Evolutionary conservation across 2,888 invertebrate species (phyloP).

Genomic region (Podabrus alpinus): DNA sequence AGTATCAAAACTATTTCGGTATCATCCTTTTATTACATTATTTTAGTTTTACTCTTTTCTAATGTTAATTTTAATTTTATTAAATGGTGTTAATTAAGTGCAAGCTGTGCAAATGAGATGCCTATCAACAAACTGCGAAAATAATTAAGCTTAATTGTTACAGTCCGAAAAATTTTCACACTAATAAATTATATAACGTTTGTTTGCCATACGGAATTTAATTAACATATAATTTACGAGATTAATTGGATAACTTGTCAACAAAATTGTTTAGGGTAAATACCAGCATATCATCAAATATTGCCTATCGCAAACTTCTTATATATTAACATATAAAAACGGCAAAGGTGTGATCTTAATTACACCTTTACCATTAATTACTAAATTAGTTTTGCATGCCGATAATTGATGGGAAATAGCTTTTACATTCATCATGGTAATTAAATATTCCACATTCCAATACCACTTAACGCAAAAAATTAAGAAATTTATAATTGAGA

Average conservation of each 20-base stretch:
- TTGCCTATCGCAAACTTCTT: neutral
- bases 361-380: no score
- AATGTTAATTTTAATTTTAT: neutral
- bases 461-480: no score
- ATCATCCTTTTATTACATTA: neutral
- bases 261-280: neutral
- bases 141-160: neutral
- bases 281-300: no score
- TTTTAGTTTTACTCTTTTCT: neutral
- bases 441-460: no score
- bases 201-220: neutral
- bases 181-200: neutral
- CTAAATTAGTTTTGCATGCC: neutral
- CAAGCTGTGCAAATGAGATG: neutral
- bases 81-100: neutral
- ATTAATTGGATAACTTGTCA: neutral
- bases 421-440: no score
- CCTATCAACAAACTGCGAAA: neutral
- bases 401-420: no score
- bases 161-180: neutral
- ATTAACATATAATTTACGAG: neutral
- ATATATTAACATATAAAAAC: neutral
- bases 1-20: neutral
- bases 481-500: no score
- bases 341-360: neutral